Percentiles rank a stretch among this genome's conserved stretches.
phyloP scores from a whole-genome alignment of 2,888 invertebrate genomes.

The Oeneis ivallda region DNA sequence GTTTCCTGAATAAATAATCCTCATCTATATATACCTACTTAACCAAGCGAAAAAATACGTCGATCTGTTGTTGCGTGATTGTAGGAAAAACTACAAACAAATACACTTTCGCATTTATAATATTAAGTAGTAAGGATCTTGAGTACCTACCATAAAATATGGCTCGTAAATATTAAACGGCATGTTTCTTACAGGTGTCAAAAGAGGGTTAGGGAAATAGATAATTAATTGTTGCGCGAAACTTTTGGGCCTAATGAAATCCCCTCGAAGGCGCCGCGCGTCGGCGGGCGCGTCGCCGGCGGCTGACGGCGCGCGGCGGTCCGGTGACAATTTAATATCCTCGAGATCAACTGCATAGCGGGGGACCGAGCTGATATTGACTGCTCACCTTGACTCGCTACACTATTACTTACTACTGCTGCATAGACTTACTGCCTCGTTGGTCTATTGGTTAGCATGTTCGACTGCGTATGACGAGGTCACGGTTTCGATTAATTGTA shows the following conservation, averaged over 20 bases:
- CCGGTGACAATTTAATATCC: constrained; percentile 78
- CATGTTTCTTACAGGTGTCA: constrained; percentile 62
- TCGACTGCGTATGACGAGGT: too few relatives aligned
- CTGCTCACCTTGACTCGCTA: constrained; percentile 26
- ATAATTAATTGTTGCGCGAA: constrained; percentile 79
- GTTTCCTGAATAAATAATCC: too few relatives aligned
- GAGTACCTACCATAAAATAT: neutral
- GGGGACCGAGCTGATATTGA: constrained; percentile 22
- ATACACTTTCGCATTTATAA: too few relatives aligned
- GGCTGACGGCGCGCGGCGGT: constrained; percentile 71
- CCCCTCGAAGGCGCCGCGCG: constrained; percentile 66
- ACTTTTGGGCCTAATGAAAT: constrained; percentile 76
- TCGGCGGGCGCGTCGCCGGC: constrained; percentile 48
- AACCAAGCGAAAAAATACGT: too few relatives aligned
- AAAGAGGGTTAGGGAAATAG: constrained; percentile 66
- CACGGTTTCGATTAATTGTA: too few relatives aligned
- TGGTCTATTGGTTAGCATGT: too few relatives aligned
- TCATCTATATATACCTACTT: too few relatives aligned
- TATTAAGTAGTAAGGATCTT: too few relatives aligned
- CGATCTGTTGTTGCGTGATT: too few relatives aligned
- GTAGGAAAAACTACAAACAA: too few relatives aligned
- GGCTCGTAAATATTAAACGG: constrained; percentile 16
- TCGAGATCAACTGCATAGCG: constrained; percentile 42
- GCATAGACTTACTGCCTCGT: too few relatives aligned
- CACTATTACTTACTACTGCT: neutral